Evolutionary conservation across 2,797 vertebrate species (phyloP).

Genomic region (Netta rufina): DNA sequence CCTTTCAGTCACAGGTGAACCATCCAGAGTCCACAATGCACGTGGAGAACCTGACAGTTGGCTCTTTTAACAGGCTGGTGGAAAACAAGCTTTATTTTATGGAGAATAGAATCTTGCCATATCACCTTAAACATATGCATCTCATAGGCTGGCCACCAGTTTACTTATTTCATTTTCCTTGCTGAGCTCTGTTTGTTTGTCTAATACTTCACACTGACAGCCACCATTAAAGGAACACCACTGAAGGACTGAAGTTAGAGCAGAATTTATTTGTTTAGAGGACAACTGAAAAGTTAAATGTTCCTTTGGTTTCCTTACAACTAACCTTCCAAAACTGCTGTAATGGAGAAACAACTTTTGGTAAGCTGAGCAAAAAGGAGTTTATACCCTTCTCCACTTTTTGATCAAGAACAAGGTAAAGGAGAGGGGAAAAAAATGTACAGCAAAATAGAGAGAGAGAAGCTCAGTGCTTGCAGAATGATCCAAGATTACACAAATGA

Average conservation of each 20-base stretch:
- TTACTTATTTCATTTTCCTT: neutral
- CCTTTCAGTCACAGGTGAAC: neutral
- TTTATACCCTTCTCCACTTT: neutral
- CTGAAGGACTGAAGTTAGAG: neutral
- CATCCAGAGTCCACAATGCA: accelerated
- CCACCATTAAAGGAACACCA: neutral
- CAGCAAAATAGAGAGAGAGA: neutral
- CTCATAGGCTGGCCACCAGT: neutral
- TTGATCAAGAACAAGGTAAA: neutral
- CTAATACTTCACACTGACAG: neutral
- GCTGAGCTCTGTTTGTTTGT: neutral
- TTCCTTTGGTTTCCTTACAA: neutral
- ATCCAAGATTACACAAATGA: neutral
- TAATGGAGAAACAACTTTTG: neutral
- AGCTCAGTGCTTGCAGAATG: neutral
- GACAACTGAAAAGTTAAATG: neutral
- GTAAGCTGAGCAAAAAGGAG: neutral
- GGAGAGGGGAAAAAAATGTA: neutral
- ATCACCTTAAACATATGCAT: neutral
- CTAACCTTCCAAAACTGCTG: neutral
- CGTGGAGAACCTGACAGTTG: neutral
- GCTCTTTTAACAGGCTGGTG: neutral
- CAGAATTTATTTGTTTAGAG: neutral
- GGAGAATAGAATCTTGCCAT: neutral
- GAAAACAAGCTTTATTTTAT: neutral